phyloP scores from a whole-genome alignment of 2,888 invertebrate genomes.

The Mythimna impura region DNA sequence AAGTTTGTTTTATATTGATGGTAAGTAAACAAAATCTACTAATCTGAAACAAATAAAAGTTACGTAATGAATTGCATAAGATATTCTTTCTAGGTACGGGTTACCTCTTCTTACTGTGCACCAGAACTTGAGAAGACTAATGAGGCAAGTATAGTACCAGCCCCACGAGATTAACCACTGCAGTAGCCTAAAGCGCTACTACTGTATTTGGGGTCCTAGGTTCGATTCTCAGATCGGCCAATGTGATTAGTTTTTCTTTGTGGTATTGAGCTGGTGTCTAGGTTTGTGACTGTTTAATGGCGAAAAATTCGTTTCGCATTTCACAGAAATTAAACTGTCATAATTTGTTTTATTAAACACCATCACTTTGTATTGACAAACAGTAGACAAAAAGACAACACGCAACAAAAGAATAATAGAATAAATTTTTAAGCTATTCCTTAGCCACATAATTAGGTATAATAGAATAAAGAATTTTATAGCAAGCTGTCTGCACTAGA shows the following conservation, averaged over 20 bases:
- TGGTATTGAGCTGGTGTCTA: not conserved
- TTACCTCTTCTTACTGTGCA: not conserved
- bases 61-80: not conserved
- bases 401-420: not conserved
- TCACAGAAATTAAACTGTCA: too few species aligned
- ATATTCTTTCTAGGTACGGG: not conserved
- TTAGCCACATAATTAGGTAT: too few species aligned
- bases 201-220: not conserved
- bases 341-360: too few species aligned
- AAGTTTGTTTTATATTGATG: conserved; percentile 20
- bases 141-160: too few species aligned
- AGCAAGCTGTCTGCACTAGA: not conserved
- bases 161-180: too few species aligned
- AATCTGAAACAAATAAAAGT: conserved; percentile 53
- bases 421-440: not conserved
- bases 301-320: not conserved
- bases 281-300: not conserved
- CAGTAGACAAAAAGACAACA: too few species aligned
- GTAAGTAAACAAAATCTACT: conserved; percentile 29
- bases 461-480: too few species aligned
- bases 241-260: not conserved
- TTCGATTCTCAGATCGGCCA: not conserved
- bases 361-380: too few species aligned
- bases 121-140: not conserved
- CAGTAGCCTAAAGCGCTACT: not conserved